These are phyloP conservation scores for Dusona sp. DNA, from an alignment of 2,888 invertebrate species.

Conservation along the genomic window DNA sequence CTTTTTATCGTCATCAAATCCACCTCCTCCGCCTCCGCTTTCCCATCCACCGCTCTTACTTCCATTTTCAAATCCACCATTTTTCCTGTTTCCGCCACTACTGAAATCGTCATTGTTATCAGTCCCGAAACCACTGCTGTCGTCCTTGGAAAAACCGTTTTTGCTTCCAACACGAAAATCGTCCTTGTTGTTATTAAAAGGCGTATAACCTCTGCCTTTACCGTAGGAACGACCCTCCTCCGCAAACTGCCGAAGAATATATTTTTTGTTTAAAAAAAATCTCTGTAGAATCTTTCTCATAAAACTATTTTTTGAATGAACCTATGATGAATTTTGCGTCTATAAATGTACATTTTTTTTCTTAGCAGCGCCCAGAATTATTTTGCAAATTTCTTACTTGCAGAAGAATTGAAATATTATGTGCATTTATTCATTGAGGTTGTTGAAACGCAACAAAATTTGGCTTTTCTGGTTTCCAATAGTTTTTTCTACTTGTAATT, in stretches of 20 bases:
- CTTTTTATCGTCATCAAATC: conserved; percentile 47
- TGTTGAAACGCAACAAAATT: too few relatives aligned
- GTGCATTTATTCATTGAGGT: too few relatives aligned
- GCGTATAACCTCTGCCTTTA: conserved; percentile 76
- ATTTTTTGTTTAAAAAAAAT: background rate
- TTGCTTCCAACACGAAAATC: conserved; percentile 33
- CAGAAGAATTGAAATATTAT: too few relatives aligned
- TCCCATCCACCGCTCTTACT: conserved; percentile 5
- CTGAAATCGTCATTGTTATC: conserved; percentile 42
- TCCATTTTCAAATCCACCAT: background rate
- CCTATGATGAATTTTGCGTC: background rate
- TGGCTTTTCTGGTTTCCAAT: too few relatives aligned
- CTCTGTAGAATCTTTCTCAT: background rate
- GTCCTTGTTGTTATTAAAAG: conserved; percentile 55
- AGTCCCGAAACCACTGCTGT: conserved; percentile 61
- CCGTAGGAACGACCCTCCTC: conserved; percentile 73
- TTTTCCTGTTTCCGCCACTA: conserved; percentile 1
- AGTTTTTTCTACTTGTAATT: background rate
- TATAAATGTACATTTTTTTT: background rate
- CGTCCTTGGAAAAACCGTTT: conserved; percentile 30
- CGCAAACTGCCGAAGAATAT: conserved; percentile 61
- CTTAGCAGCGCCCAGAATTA: too few relatives aligned
- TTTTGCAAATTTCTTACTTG: too few relatives aligned
- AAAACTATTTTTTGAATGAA: background rate
- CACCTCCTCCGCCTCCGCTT: conserved; percentile 47